These are phyloP conservation scores for Phalacrocorax brasilianus DNA, from an alignment of 2,113 vertebrate genomes.

Conservation along the genomic window DNA sequence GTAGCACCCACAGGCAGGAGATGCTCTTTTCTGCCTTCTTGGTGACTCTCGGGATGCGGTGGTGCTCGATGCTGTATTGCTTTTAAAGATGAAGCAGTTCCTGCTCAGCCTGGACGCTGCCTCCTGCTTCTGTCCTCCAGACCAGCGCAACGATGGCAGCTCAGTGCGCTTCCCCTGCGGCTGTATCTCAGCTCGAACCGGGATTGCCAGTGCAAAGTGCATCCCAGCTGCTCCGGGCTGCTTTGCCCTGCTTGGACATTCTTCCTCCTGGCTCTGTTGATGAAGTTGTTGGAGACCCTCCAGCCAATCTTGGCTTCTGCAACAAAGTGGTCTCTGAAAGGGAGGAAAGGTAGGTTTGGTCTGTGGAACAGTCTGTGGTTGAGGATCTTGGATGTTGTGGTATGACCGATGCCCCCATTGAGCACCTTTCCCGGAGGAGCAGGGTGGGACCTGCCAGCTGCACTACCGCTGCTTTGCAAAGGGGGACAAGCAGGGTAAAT, in stretches of 20 bases:
- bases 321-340: background rate
- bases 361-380: rapidly evolving
- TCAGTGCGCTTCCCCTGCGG: background rate
- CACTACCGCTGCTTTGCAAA: background rate
- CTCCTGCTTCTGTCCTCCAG: background rate
- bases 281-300: background rate
- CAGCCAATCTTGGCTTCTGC: background rate
- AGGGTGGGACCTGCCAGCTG: background rate
- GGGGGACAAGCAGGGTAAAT: background rate
- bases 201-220: background rate
- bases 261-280: background rate
- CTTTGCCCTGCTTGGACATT: background rate
- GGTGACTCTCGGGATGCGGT: background rate
- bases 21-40: background rate
- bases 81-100: background rate
- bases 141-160: background rate
- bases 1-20: background rate
- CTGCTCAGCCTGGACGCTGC: background rate
- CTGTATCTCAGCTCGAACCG: background rate
- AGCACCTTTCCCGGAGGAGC: background rate
- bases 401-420: rapidly evolving
- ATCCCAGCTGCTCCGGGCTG: background rate
- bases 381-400: background rate
- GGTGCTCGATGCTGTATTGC: background rate
- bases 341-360: background rate